Evolutionary conservation across 2,797 vertebrate species (phyloP).

Genomic region (Lophotriccus pileatus): DNA sequence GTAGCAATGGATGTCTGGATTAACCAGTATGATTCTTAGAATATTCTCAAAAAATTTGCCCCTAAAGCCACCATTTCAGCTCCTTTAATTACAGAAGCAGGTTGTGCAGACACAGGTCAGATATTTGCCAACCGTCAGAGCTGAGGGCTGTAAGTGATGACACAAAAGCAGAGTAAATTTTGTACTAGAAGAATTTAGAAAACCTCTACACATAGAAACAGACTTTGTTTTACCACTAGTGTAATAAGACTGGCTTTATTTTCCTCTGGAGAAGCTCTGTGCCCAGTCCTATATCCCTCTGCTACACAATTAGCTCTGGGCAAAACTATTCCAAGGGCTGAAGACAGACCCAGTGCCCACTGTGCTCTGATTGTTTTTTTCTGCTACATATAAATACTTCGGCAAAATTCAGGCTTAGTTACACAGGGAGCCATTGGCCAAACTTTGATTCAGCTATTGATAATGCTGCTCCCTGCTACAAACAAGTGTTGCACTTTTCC

Average conservation of each 20-base stretch:
- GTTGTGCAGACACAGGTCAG: neutral
- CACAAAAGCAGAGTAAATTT: conserved; percentile 19
- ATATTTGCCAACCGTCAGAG: neutral
- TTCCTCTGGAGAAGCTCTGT: neutral
- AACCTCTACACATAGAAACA: neutral
- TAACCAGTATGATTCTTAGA: neutral
- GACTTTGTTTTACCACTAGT: conserved; percentile 4
- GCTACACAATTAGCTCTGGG: neutral
- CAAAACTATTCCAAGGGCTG: neutral
- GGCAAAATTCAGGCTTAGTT: neutral
- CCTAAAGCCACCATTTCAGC: neutral
- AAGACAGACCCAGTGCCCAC: neutral
- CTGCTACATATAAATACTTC: neutral
- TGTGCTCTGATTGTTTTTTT: neutral
- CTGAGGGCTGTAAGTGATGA: neutral
- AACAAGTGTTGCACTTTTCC: neutral
- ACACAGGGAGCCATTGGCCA: neutral
- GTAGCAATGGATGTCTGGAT: neutral
- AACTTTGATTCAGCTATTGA: neutral
- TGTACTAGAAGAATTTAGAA: neutral
- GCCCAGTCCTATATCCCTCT: neutral
- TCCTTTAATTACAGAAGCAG: neutral
- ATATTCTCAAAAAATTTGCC: neutral
- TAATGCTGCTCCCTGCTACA: neutral
- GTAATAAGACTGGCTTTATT: conserved; percentile 1